phyloP scores from a whole-genome alignment of 2,113 vertebrate species.

The Anolis sagrei region DNA sequence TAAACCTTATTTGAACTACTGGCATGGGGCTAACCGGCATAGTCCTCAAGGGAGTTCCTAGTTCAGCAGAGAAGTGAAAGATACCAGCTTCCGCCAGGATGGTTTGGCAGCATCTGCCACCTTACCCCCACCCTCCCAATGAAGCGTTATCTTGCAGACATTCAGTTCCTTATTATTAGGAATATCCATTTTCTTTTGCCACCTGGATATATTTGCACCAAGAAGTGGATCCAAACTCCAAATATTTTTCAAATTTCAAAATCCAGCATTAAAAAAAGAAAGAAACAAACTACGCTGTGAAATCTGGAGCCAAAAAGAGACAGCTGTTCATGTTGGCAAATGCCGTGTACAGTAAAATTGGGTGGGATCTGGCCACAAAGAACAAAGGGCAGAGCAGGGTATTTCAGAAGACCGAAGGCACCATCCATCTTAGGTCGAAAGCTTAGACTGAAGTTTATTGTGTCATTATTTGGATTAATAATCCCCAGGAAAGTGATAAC shows the following conservation, averaged over 20 bases:
- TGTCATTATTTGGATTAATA: conserved; percentile 66
- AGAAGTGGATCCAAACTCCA: conserved; percentile 16
- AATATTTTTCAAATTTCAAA: conserved; percentile 30
- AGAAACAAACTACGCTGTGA: not conserved
- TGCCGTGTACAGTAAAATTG: conserved; percentile 38
- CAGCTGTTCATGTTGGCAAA: conserved; percentile 42
- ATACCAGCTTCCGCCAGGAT: conserved; percentile 1
- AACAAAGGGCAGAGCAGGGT: conserved; percentile 53
- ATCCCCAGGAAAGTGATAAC: conserved; percentile 65
- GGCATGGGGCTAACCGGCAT: conserved; percentile 22
- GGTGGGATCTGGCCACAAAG: not conserved
- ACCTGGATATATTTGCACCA: conserved; percentile 21
- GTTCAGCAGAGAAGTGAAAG: conserved; percentile 6
- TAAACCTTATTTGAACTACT: conserved; percentile 22
- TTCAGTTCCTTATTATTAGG: conserved; percentile 10
- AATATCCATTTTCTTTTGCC: conserved; percentile 10
- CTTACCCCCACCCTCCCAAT: not conserved
- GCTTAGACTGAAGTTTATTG: conserved; percentile 57
- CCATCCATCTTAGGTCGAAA: conserved; percentile 48
- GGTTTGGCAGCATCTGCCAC: conserved; percentile 11
- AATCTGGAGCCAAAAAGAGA: conserved; percentile 29
- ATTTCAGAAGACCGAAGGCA: conserved; percentile 53
- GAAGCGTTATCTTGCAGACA: conserved; percentile 11
- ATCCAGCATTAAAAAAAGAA: not conserved
- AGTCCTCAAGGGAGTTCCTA: conserved; percentile 7